These are phyloP conservation scores for Zootoca vivipara DNA, from an alignment of 2,113 vertebrate genomes.

Conservation along the genomic window DNA sequence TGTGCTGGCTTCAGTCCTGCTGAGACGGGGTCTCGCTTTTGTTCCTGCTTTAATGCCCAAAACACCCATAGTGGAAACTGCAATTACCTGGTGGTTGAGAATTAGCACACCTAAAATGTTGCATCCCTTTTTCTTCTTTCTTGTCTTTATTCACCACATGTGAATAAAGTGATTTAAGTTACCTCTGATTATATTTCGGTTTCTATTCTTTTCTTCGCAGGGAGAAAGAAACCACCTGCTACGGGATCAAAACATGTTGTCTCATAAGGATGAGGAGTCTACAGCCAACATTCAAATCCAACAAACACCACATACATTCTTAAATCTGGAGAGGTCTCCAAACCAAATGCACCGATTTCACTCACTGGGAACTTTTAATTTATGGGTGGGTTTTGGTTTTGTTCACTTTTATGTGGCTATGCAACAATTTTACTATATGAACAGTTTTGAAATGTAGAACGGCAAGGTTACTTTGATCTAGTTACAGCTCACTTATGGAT, in stretches of 20 bases:
- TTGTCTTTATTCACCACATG: slow-evolving; percentile 4
- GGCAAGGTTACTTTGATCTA: background rate
- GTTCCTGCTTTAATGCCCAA: too few relatives aligned
- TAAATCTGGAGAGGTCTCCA: slow-evolving; percentile 28
- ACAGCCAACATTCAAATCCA: slow-evolving; percentile 5
- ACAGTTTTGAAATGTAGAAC: background rate
- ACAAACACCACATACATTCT: rapidly evolving
- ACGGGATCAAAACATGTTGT: too few relatives aligned
- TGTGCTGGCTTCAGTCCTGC: too few relatives aligned
- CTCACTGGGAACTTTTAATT: background rate
- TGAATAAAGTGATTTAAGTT: background rate
- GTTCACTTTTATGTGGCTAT: background rate
- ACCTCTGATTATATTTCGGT: slow-evolving; percentile 8
- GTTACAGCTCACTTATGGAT: background rate
- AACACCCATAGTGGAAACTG: too few relatives aligned
- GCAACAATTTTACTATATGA: background rate
- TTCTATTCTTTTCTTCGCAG: slow-evolving; percentile 57
- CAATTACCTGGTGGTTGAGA: background rate
- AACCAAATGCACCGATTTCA: background rate
- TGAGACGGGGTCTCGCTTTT: too few relatives aligned
- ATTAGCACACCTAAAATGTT: background rate
- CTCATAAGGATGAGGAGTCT: slow-evolving; percentile 51
- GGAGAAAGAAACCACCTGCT: slow-evolving; percentile 23
- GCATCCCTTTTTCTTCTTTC: background rate
- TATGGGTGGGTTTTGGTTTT: background rate